These are phyloP conservation scores for Drosophila melanosoma DNA, from an alignment of 2,888 invertebrate genomes.

Conservation along the genomic window DNA sequence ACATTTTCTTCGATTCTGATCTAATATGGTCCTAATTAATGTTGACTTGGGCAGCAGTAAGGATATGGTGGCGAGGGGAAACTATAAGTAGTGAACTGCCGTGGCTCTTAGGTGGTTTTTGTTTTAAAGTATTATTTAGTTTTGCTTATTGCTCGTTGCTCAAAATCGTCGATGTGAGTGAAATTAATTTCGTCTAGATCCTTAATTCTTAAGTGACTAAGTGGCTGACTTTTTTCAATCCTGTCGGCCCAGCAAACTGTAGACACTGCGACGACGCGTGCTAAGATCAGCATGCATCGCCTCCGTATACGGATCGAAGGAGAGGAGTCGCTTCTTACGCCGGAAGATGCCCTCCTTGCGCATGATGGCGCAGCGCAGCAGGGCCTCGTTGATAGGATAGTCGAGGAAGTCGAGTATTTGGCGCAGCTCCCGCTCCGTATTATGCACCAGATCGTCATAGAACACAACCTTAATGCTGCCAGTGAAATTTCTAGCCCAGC, in stretches of 20 bases:
- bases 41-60: slow-evolving; percentile 2
- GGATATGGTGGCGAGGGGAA: slow-evolving; percentile 6
- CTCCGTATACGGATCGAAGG: slow-evolving; percentile 90
- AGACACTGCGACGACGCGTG: slow-evolving; percentile 86
- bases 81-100: slow-evolving; percentile 18
- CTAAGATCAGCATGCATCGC: slow-evolving; percentile 87
- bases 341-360: slow-evolving; percentile 90
- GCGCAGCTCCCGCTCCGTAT: slow-evolving; percentile 87
- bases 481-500: slow-evolving; percentile 89
- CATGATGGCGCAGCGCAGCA: slow-evolving; percentile 87
- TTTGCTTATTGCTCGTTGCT: slow-evolving; percentile 32
- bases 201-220: neutral
- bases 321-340: slow-evolving; percentile 88
- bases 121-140: slow-evolving; percentile 1
- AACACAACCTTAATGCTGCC: slow-evolving; percentile 89
- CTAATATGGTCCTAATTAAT: slow-evolving; percentile 49
- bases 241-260: slow-evolving; percentile 83
- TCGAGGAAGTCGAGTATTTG: slow-evolving; percentile 88
- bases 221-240: slow-evolving; percentile 24
- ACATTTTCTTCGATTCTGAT: slow-evolving; percentile 51
- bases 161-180: neutral
- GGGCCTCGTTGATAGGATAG: slow-evolving; percentile 86
- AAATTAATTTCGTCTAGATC: slow-evolving; percentile 3
- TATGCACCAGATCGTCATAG: slow-evolving; percentile 89
- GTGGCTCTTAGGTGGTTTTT: slow-evolving; percentile 43